A percentile compares a stretch with the other conserved stretches of the same genome.
Evolutionary conservation across 2,113 vertebrate genomes (phyloP).

Genomic region (Sceloporus undulatus): DNA sequence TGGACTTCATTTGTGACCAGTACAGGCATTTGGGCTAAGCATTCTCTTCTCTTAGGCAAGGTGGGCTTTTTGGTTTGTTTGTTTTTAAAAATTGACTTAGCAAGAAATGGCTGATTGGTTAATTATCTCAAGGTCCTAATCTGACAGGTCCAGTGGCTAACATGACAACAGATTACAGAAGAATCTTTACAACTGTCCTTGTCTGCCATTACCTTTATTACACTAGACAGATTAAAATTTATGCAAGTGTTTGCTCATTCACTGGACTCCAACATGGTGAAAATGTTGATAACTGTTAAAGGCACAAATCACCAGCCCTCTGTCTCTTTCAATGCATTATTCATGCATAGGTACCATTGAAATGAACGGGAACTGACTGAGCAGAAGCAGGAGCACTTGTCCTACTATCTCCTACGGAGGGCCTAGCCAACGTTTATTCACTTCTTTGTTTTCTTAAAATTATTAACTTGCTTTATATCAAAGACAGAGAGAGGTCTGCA

Average conservation of each 20-base stretch:
- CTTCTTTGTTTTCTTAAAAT: background rate
- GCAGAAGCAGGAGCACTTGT: background rate
- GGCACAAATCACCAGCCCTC: slow-evolving; percentile 31
- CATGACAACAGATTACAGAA: background rate
- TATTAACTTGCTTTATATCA: background rate
- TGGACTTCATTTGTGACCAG: background rate
- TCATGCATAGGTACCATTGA: slow-evolving; percentile 21
- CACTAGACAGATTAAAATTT: slow-evolving; percentile 15
- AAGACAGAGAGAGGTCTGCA: background rate
- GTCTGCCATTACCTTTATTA: background rate
- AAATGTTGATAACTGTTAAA: background rate
- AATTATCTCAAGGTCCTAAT: slow-evolving; percentile 43
- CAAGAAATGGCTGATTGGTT: slow-evolving; percentile 39
- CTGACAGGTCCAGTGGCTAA: background rate
- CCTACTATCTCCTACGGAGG: background rate
- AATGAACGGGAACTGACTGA: background rate
- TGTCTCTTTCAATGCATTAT: slow-evolving; percentile 23
- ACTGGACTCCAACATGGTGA: slow-evolving; percentile 19
- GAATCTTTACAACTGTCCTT: background rate
- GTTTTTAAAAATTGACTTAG: slow-evolving; percentile 39
- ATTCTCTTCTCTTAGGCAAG: slow-evolving; percentile 42
- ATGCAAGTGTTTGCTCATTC: slow-evolving; percentile 4
- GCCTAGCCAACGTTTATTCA: background rate
- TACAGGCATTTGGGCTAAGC: slow-evolving; percentile 52
- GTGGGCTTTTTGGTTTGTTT: slow-evolving; percentile 31